These are phyloP conservation scores for Sphaeridia pumilis DNA, from an alignment of 2,888 invertebrate genomes.

Conservation along the genomic window DNA sequence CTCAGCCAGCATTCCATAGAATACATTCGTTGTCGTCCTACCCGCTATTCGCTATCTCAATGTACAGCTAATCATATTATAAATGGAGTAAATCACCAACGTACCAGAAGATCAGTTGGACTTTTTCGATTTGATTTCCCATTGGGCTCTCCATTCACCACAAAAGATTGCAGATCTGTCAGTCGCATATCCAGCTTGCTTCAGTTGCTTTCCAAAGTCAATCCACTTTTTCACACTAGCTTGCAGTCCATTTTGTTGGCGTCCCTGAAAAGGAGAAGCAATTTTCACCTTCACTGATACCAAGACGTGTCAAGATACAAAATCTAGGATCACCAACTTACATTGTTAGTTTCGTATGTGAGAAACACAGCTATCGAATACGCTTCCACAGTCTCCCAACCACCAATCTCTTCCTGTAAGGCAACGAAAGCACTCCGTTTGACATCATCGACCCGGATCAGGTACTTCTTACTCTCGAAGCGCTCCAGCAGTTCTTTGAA, in stretches of 20 bases:
- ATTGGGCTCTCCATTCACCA: slow-evolving; percentile 32
- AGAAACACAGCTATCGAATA: slow-evolving; percentile 56
- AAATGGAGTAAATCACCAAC: no score
- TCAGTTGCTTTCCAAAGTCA: slow-evolving; percentile 1
- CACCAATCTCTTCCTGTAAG: slow-evolving; percentile 45
- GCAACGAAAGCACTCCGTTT: slow-evolving; percentile 47
- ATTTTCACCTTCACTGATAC: no score
- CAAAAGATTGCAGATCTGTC: slow-evolving; percentile 22
- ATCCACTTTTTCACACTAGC: slow-evolving; percentile 1
- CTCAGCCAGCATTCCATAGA: no score
- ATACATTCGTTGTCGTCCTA: no score
- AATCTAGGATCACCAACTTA: no score
- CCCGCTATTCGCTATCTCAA: no score
- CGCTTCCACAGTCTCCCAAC: slow-evolving; percentile 51
- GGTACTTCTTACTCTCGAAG: slow-evolving; percentile 46
- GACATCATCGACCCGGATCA: slow-evolving; percentile 46
- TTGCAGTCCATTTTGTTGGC: background rate
- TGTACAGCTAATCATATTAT: no score
- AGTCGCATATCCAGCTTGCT: slow-evolving; percentile 16
- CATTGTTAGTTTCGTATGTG: no score
- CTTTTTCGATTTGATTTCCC: no score
- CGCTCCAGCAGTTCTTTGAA: no score
- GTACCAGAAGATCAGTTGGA: no score
- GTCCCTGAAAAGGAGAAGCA: background rate
- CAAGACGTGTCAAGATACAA: no score